Percentiles rank a stretch among this genome's conserved stretches.
These are phyloP conservation scores for Anguilla anguilla DNA, from an alignment of 2,797 vertebrate genomes.

Conservation along the genomic window DNA sequence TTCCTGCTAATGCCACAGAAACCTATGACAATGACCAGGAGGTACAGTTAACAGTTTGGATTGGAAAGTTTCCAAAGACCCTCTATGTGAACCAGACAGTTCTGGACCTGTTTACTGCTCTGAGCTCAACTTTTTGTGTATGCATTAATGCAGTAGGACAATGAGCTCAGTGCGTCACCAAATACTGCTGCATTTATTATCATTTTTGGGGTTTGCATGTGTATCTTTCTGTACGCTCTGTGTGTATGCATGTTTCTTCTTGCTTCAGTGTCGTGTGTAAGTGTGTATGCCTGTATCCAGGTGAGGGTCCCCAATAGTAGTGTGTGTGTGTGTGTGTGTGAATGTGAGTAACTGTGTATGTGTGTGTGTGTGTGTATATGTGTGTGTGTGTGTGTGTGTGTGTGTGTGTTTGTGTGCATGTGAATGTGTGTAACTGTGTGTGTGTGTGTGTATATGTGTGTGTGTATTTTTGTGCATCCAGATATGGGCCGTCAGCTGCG, in stretches of 20 bases:
- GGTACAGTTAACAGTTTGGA: slow-evolving; percentile 55
- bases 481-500: neutral
- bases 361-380: too few relatives aligned
- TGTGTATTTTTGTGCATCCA: neutral
- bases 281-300: neutral
- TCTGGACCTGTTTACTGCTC: neutral
- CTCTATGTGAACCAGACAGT: neutral
- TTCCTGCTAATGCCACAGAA: slow-evolving; percentile 49
- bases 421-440: neutral
- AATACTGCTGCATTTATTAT: neutral
- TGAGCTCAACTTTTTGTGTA: neutral
- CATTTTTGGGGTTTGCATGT: neutral
- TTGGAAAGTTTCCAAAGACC: neutral
- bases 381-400: too few relatives aligned
- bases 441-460: neutral
- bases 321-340: too few relatives aligned
- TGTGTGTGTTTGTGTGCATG: too few relatives aligned
- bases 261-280: neutral
- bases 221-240: neutral
- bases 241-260: neutral
- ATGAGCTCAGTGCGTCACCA: neutral
- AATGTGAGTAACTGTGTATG: too few relatives aligned
- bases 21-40: slow-evolving; percentile 69
- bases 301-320: neutral
- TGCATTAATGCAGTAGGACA: neutral